Evolutionary conservation across 1,140 invertebrate species (phyloP).

Genomic region (Maniola jurtina): DNA sequence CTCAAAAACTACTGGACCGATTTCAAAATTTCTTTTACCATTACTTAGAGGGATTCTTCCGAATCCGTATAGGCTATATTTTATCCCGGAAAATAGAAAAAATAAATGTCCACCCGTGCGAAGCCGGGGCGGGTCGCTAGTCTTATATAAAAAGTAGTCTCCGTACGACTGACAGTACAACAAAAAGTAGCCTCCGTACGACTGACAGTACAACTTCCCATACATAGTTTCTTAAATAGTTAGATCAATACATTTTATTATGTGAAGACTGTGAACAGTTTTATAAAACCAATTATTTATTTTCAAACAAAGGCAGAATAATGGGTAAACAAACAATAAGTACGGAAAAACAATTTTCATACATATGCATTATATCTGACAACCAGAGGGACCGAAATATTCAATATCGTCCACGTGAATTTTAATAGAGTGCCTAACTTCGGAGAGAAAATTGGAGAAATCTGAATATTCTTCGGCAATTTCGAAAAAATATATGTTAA

Average conservation of each 20-base stretch:
- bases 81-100: no score
- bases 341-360: constrained; percentile 50
- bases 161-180: no score
- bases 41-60: no score
- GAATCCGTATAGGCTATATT: no score
- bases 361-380: constrained; percentile 62
- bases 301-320: constrained; percentile 34
- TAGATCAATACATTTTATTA: not conserved
- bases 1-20: no score
- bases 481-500: constrained; percentile 69
- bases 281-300: constrained; percentile 23
- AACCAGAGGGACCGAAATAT: constrained; percentile 54
- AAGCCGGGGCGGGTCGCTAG: no score
- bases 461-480: constrained; percentile 70
- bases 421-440: constrained; percentile 63
- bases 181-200: no score
- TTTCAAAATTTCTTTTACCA: no score
- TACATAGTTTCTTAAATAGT: no score
- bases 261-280: not conserved
- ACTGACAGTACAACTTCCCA: no score
- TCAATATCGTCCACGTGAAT: constrained; percentile 69
- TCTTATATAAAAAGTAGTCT: no score
- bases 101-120: no score
- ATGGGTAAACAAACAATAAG: constrained; percentile 41
- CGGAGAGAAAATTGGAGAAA: constrained; percentile 63